phyloP scores from a whole-genome alignment of 2,888 invertebrate genomes.

The Oscheius myriophilus region DNA sequence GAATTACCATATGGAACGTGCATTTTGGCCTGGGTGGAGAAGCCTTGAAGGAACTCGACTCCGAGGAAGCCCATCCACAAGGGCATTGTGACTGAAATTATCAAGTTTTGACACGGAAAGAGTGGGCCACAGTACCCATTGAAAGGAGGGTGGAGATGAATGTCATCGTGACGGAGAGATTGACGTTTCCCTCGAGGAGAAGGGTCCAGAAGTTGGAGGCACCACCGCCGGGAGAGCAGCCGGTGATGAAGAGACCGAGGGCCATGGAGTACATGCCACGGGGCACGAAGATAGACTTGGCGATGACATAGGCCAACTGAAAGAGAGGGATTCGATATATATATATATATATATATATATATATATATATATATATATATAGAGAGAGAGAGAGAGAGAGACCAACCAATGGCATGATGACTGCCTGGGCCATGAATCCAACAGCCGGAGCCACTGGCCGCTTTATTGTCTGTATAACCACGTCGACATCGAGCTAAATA shows the following conservation, averaged over 20 bases:
- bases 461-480: slow-evolving; percentile 70
- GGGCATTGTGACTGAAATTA: slow-evolving; percentile 74
- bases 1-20: slow-evolving; percentile 42
- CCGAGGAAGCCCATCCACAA: slow-evolving; percentile 75
- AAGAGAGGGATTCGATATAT: slow-evolving; percentile 28
- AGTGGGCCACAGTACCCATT: slow-evolving; percentile 77
- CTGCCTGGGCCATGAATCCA: slow-evolving; percentile 74
- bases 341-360: too few relatives aligned
- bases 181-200: slow-evolving; percentile 88
- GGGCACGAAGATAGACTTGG: slow-evolving; percentile 59
- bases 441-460: slow-evolving; percentile 74
- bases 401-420: slow-evolving; percentile 75
- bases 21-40: slow-evolving; percentile 45
- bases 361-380: too few relatives aligned
- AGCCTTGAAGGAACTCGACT: slow-evolving; percentile 65
- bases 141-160: slow-evolving; percentile 87
- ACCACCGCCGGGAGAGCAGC: slow-evolving; percentile 77
- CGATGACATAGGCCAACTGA: slow-evolving; percentile 67
- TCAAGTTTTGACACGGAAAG: not conserved
- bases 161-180: slow-evolving; percentile 94
- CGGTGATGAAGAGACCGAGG: slow-evolving; percentile 70
- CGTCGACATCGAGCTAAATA: slow-evolving; percentile 63
- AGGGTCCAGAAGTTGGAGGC: slow-evolving; percentile 96
- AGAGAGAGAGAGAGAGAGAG: not conserved
- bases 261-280: slow-evolving; percentile 64